Base-by-base conservation (phyloP, 2,888 invertebrate genomes). In the Vannuccia rotundouncinata region DNA sequence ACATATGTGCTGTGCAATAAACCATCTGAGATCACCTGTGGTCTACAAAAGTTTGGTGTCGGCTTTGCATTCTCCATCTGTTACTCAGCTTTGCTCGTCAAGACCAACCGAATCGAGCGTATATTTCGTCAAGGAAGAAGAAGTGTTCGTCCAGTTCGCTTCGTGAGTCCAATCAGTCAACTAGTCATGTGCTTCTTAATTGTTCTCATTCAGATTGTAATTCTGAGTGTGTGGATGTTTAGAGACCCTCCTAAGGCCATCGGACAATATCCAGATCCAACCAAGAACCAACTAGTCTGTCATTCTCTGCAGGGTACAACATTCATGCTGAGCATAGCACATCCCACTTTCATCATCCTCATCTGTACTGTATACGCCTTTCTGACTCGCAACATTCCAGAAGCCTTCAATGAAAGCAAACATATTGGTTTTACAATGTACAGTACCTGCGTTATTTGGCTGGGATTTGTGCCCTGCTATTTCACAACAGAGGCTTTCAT, bases 281-380 rank as follows among this genome's bases (percentile, higher is more conserved):
- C 95, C 83, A 94, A 94, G 89, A 95, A 95, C 89, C 91, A 95
- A 85, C 91, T 96, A 60, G 95, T 95, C 0, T 97, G 95, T 87
- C 82, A 84, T 74, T 85, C 86, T 59, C 85, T 95, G 86, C 93
- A 95, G 81, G 94, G 94, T 88, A 94, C 94, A 1, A 94, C 94
- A 13, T 88, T 89, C 83, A 87, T 89, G 86, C 86, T 89, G 17
- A 88, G 88, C 28, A 87, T 95, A 89, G 92, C 92, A 84, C 95
- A 95, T 89, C 95, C 95, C 25, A 95, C 95, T 85, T 90, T 95
- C 82, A 90, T 95, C 78, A 94, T 95, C 84, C 90, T 95, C 22
- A 91, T 95, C 31, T 89, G 89, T 83, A 89, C 89, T 1, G 83
- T 88, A 5, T 89, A 89, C 83, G 89, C 89, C 22, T 83, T 88